Conservation (phyloP, 2,888 invertebrate species). For the Tetheella fluctuosa region DNA sequence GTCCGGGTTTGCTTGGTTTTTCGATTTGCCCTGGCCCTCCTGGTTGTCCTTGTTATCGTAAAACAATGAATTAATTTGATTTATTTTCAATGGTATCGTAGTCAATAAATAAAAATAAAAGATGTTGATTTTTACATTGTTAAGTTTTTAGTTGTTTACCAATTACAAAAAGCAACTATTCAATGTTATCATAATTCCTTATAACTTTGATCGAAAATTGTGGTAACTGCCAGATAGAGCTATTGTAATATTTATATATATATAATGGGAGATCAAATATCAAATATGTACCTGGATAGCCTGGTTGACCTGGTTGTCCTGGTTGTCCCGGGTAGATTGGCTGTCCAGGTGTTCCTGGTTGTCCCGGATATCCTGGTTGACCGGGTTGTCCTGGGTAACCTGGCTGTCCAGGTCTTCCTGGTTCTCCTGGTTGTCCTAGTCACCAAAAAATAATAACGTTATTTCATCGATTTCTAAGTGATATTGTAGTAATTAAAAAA, state of each 20-base stretch:
- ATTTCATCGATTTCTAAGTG: conserved; percentile 15
- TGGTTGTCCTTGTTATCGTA: conserved; percentile 38
- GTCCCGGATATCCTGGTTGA: conserved; percentile 63
- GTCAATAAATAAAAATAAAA: conserved; percentile 30
- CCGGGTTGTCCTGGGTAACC: conserved; percentile 44
- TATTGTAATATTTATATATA: too few relatives aligned
- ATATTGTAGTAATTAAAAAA: conserved; percentile 40
- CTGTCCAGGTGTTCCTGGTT: conserved; percentile 29
- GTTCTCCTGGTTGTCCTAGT: conserved; percentile 33
- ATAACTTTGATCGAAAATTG: too few relatives aligned
- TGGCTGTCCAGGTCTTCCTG: conserved; percentile 43
- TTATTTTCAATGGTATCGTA: too few relatives aligned
- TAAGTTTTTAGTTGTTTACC: too few relatives aligned
- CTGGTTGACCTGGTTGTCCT: conserved; percentile 59
- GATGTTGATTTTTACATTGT: too few relatives aligned
- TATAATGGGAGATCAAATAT: too few relatives aligned
- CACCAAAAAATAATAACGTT: too few relatives aligned
- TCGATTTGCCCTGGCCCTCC: conserved; percentile 23
- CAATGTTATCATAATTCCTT: too few relatives aligned
- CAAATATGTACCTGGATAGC: conserved; percentile 29
- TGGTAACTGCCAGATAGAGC: too few relatives aligned
- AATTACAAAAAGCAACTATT: too few relatives aligned
- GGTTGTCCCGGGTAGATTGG: conserved; percentile 59
- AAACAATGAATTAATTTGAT: too few relatives aligned
- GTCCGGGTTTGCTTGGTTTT: conserved; percentile 20